These are phyloP conservation scores for Drosophila baimaii DNA, from an alignment of 1,140 invertebrate genomes.

Conservation along the genomic window DNA sequence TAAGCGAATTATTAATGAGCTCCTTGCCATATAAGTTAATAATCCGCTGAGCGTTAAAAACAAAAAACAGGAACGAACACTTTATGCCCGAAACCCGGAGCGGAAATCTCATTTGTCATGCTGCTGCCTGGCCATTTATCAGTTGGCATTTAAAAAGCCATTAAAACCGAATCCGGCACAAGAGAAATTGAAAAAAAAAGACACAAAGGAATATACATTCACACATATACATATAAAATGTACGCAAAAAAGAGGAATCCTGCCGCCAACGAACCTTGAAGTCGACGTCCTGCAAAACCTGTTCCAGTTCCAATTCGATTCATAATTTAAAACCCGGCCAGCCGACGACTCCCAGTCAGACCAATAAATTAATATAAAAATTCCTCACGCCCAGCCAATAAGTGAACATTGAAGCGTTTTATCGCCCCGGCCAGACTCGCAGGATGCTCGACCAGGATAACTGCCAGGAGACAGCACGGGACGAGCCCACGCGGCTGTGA, in stretches of 20 bases:
- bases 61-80: slow-evolving; percentile 52
- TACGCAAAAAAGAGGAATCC: slow-evolving; percentile 51
- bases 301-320: slow-evolving; percentile 69
- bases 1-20: slow-evolving; percentile 71
- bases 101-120: slow-evolving; percentile 80
- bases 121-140: slow-evolving; percentile 80
- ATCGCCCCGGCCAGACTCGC: slow-evolving; percentile 64
- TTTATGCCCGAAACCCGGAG: slow-evolving; percentile 41
- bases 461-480: slow-evolving; percentile 6
- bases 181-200: slow-evolving; percentile 46
- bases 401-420: slow-evolving; percentile 78
- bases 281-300: slow-evolving; percentile 29
- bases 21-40: slow-evolving; percentile 66
- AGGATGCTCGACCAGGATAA: slow-evolving; percentile 28
- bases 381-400: slow-evolving; percentile 82
- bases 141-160: slow-evolving; percentile 82
- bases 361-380: slow-evolving; percentile 83
- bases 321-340: slow-evolving; percentile 73
- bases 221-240: slow-evolving; percentile 6
- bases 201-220: slow-evolving; percentile 2
- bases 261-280: slow-evolving; percentile 42
- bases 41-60: slow-evolving; percentile 41
- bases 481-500: slow-evolving; percentile 8
- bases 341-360: slow-evolving; percentile 63
- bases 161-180: slow-evolving; percentile 77